Evolutionary conservation across 2,797 vertebrate species (phyloP).

Genomic region (Paedocypris micromegethes): DNA sequence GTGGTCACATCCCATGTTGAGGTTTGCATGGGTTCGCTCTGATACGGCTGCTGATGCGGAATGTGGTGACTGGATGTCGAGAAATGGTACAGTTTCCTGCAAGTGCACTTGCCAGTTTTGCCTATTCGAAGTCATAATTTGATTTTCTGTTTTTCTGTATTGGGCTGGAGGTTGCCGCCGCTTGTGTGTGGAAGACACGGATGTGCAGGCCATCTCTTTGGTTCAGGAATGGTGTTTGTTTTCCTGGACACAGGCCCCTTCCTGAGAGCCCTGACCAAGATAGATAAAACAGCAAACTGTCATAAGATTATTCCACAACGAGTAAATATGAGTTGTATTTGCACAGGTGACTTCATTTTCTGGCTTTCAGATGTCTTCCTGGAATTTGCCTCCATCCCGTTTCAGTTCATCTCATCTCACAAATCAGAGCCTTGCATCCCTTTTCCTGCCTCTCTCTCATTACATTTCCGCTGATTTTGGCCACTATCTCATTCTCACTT

Average conservation of each 20-base stretch:
- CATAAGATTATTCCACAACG: constrained; percentile 42
- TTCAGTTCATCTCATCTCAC: constrained; percentile 50
- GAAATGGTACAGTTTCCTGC: constrained; percentile 4
- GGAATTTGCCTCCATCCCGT: constrained; percentile 41
- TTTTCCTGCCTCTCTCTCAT: constrained; percentile 47
- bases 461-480: constrained; percentile 53
- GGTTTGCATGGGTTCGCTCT: constrained; percentile 51
- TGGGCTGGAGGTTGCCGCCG: constrained; percentile 18
- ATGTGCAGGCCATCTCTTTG: constrained; percentile 19
- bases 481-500: constrained; percentile 64
- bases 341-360: constrained; percentile 53
- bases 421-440: constrained; percentile 52
- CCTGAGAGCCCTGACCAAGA: constrained; percentile 42
- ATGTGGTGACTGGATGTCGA: constrained; percentile 45
- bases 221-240: constrained; percentile 35
- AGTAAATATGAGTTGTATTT: constrained; percentile 50
- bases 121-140: constrained; percentile 9
- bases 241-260: constrained; percentile 35
- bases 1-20: constrained; percentile 59
- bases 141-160: constrained; percentile 28
- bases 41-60: constrained; percentile 34
- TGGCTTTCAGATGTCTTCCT: constrained; percentile 37
- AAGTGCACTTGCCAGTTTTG: constrained; percentile 14
- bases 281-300: constrained; percentile 41
- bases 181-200: constrained; percentile 9